Conservation (phyloP, 2,797 vertebrate genomes). For the Mormyrops boulengeri region DNA sequence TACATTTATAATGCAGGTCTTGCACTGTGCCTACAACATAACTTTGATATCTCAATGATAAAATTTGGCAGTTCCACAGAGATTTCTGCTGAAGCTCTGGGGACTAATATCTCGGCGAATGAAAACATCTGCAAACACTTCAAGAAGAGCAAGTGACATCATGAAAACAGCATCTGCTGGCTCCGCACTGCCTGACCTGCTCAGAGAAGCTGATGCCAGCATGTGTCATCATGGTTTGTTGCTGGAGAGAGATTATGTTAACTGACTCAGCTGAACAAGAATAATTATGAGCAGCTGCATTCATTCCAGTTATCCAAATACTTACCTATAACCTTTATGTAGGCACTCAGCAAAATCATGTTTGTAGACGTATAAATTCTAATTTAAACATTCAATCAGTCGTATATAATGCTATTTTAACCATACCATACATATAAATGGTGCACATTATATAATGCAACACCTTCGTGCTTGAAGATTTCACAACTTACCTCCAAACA, state of each 20-base stretch:
- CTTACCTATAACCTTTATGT: neutral
- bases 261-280: conserved; percentile 4
- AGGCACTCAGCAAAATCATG: neutral
- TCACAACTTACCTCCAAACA: neutral
- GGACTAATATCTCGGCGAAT: neutral
- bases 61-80: neutral
- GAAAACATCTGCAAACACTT: conserved; percentile 20
- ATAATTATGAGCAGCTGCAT: neutral
- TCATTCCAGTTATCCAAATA: neutral
- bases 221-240: conserved; percentile 8
- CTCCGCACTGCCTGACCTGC: neutral
- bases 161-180: conserved; percentile 24
- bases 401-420: neutral
- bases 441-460: neutral
- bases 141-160: conserved; percentile 15
- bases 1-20: neutral
- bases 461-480: neutral
- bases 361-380: neutral
- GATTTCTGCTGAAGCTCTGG: conserved; percentile 7
- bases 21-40: neutral
- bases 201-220: neutral
- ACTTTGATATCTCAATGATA: conserved; percentile 23
- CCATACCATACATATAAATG: neutral
- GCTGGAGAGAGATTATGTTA: conserved; percentile 11
- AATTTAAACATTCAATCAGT: neutral